phyloP scores from a whole-genome alignment of 2,113 vertebrate species.

The Sciurus niger region DNA sequence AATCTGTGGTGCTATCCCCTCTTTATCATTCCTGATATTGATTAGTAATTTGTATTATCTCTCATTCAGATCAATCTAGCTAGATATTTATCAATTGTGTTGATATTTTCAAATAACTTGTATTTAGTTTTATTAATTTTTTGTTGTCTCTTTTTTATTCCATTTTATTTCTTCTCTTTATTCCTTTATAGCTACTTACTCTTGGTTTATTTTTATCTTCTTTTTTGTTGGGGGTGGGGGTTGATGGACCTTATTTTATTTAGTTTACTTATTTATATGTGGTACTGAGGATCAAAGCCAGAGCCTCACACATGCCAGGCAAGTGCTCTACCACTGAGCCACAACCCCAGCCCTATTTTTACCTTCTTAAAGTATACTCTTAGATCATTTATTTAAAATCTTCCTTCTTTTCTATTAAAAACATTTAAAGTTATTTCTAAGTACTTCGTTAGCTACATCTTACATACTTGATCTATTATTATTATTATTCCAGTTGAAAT shows the following conservation, averaged over 20 bases:
- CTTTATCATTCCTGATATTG: neutral
- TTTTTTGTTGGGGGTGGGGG: too few relatives aligned
- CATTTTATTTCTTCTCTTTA: too few relatives aligned
- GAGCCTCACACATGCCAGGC: too few relatives aligned
- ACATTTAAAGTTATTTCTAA: constrained; percentile 14
- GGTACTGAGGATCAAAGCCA: too few relatives aligned
- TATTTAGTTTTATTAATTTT: too few relatives aligned
- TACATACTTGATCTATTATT: neutral
- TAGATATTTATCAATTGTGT: neutral
- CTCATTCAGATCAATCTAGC: neutral
- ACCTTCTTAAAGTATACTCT: constrained; percentile 17
- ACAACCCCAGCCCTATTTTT: neutral
- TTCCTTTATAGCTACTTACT: too few relatives aligned
- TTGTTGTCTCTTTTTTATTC: too few relatives aligned
- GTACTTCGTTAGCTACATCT: neutral
- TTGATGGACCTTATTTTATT: too few relatives aligned
- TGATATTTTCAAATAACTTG: too few relatives aligned
- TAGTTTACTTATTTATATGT: too few relatives aligned
- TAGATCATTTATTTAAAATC: neutral
- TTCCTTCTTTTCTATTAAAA: neutral
- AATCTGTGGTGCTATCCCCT: neutral
- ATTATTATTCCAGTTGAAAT: too few relatives aligned
- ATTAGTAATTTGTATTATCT: neutral
- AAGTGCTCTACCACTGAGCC: too few relatives aligned
- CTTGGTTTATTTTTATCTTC: neutral